Conservation (phyloP, 2,797 vertebrate genomes). For the Todus mexicanus region DNA sequence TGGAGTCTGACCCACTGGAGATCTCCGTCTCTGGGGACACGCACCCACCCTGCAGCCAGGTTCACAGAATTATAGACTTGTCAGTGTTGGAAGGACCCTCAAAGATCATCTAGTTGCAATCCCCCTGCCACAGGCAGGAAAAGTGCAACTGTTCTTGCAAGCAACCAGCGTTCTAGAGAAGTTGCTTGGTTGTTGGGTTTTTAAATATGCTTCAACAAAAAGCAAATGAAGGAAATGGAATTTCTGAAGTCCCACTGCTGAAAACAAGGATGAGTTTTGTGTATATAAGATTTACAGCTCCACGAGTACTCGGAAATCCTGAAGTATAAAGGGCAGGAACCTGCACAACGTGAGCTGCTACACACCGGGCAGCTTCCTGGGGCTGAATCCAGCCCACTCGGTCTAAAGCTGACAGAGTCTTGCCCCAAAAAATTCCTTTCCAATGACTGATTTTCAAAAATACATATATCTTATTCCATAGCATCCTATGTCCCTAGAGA, state of each 20-base stretch:
- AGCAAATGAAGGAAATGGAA: background rate
- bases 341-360: accelerated
- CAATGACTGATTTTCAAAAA: background rate
- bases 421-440: background rate
- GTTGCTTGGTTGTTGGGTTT: background rate
- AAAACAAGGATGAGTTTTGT: background rate
- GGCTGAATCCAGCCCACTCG: accelerated
- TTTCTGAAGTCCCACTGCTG: background rate
- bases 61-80: too few relatives aligned
- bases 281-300: background rate
- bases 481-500: accelerated
- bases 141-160: accelerated
- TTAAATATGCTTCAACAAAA: background rate
- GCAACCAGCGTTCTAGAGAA: background rate
- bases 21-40: background rate
- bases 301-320: accelerated
- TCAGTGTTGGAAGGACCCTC: too few relatives aligned
- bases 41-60: background rate
- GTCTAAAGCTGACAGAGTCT: background rate
- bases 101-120: too few relatives aligned
- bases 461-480: accelerated
- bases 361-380: accelerated
- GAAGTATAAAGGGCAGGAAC: background rate
- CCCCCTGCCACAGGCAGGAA: too few relatives aligned
- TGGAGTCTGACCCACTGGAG: background rate